Conservation (phyloP, 2,888 invertebrate species). For the Phorcus lineatus region DNA sequence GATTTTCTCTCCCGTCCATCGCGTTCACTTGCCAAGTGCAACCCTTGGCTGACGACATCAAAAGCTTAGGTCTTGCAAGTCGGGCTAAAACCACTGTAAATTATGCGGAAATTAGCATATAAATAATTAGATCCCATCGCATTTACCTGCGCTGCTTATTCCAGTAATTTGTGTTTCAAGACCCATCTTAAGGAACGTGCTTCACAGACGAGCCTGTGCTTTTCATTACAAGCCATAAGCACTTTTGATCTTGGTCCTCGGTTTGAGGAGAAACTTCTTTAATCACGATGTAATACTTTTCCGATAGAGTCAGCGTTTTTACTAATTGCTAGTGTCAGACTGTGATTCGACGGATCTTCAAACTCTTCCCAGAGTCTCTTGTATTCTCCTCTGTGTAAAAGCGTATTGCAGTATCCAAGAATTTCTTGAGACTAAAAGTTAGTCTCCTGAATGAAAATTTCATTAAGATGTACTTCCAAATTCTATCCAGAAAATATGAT, state of each 20-base stretch:
- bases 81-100: not conserved
- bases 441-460: no score
- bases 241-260: not conserved
- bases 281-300: constrained; percentile 28
- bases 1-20: not conserved
- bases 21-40: not conserved
- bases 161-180: not conserved
- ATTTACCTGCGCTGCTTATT: constrained; percentile 7
- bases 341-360: not conserved
- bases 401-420: no score
- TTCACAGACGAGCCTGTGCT: not conserved
- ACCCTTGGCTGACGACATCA: constrained; percentile 1
- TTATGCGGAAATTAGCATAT: constrained; percentile 15
- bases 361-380: not conserved
- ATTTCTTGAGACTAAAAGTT: no score
- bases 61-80: constrained; percentile 1
- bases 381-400: not conserved
- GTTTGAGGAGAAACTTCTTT: constrained; percentile 15
- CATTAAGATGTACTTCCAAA: no score
- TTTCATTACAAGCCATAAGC: constrained; percentile 6
- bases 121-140: constrained; percentile 15
- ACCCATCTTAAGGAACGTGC: not conserved
- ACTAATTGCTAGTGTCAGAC: constrained; percentile 20
- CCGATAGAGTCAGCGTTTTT: constrained; percentile 26
- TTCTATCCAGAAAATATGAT: no score